Evolutionary conservation across 1,140 invertebrate species (phyloP), one percentile per base, ranked within the genome.

Genomic region (Oncopeltus fasciatus): DNA sequence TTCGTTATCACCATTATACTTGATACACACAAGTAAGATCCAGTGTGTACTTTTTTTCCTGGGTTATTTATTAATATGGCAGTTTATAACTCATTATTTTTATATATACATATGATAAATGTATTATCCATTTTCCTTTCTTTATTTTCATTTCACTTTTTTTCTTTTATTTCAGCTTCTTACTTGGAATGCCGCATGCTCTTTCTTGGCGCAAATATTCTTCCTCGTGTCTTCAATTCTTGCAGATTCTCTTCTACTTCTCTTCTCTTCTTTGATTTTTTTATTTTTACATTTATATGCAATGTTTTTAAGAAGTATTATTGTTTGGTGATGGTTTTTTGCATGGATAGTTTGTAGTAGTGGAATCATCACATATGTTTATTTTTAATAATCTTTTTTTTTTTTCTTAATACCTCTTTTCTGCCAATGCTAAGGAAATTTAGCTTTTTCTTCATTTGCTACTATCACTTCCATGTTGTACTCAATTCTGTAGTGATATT

Each of bases 111-210:
- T n/a, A n/a, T n/a, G n/a, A n/a, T n/a, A n/a, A 51, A 24, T 43
- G 12, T 21, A 18, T 58, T 33, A 31, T 31, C 33, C 18, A 31
- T 58, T 2, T 33, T 26, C n/a, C 31, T 43, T 5, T 43, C 26
- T 18, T 33, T 58, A 18, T 58, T 28, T 14, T 2, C 24, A 44
- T 24, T 60, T 44, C 24, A 57, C 38, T 57, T 57, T 57, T 62
- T 33, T 62, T 44, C 38, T 57, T 62, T 16, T 53, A 16, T 53
- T 53, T 59, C 57, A 59, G 57, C 38, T 21, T 44, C n/a, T 62
- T 33, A 56, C 29, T 49, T 56, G 24, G 59, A 61, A 61, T 62
- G 60, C n/a, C 16, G 60, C 60, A 62, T 62, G 61, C 28, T 62
- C 56, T 57, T 44, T 46, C 26, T 57, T 57, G 31, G 21, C 26